phyloP scores from a whole-genome alignment of 2,113 vertebrate genomes.

The Nipponia nippon region DNA sequence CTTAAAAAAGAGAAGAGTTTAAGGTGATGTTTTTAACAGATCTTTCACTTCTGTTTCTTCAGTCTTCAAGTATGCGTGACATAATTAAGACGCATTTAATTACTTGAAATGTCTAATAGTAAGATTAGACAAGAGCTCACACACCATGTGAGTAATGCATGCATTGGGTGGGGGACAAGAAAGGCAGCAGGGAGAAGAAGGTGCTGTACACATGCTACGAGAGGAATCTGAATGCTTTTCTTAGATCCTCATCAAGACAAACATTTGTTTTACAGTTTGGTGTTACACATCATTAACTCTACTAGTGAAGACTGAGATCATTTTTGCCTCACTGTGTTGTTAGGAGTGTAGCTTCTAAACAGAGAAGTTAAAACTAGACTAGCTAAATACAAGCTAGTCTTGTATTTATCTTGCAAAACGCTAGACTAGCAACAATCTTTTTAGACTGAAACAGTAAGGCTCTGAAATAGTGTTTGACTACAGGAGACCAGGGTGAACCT shows the following conservation, averaged over 20 bases:
- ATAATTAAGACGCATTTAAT: background rate
- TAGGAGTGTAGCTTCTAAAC: background rate
- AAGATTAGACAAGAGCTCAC: background rate
- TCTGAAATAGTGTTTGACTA: background rate
- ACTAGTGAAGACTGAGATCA: background rate
- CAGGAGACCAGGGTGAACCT: background rate
- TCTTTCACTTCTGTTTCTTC: background rate
- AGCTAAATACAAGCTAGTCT: background rate
- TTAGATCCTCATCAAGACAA: background rate
- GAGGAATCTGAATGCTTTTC: background rate
- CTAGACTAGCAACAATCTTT: background rate
- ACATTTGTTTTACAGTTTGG: background rate
- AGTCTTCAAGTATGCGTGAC: background rate
- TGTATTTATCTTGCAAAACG: background rate
- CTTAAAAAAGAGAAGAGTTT: background rate
- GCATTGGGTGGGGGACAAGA: background rate
- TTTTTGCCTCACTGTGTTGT: background rate
- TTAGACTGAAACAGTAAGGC: background rate
- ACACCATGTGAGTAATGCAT: rapidly evolving
- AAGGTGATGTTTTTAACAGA: background rate
- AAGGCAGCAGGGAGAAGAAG: background rate
- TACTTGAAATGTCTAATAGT: background rate
- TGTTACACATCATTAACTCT: background rate
- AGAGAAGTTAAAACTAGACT: background rate
- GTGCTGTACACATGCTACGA: background rate